A percentile compares a stretch with the other conserved stretches of the same genome.
Evolutionary conservation across 2,113 vertebrate genomes (phyloP).

Genomic region (Suricata suricatta): DNA sequence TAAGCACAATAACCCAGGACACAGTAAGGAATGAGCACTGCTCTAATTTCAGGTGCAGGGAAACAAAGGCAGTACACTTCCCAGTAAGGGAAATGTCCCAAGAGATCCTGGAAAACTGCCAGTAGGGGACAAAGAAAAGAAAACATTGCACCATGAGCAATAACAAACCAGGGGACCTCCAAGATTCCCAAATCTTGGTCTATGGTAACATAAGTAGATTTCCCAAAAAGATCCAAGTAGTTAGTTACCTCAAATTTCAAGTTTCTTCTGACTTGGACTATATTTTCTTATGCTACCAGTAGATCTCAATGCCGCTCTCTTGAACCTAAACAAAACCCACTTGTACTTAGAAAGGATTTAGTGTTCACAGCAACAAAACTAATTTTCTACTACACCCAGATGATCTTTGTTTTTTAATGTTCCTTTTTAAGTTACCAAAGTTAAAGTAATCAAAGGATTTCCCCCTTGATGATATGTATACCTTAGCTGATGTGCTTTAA

Average conservation of each 20-base stretch:
- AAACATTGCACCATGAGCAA: neutral
- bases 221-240: neutral
- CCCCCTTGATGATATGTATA: neutral
- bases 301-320: neutral
- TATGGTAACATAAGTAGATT: neutral
- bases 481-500: neutral
- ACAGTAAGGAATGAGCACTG: neutral
- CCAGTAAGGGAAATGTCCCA: neutral
- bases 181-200: neutral
- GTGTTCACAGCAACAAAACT: slow-evolving; percentile 47
- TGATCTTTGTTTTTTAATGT: slow-evolving; percentile 28
- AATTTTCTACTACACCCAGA: slow-evolving; percentile 31
- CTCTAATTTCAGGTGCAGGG: neutral
- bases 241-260: neutral
- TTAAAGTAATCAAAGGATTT: slow-evolving; percentile 36
- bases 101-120: neutral
- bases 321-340: slow-evolving; percentile 56
- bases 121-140: neutral
- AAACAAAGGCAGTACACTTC: neutral
- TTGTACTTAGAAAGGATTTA: slow-evolving; percentile 55
- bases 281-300: neutral
- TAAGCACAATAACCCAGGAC: neutral
- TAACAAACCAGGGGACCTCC: neutral
- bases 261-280: slow-evolving; percentile 14
- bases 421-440: slow-evolving; percentile 38